phyloP scores from a whole-genome alignment of 2,113 vertebrate genomes.

The Muntiacus reevesi region DNA sequence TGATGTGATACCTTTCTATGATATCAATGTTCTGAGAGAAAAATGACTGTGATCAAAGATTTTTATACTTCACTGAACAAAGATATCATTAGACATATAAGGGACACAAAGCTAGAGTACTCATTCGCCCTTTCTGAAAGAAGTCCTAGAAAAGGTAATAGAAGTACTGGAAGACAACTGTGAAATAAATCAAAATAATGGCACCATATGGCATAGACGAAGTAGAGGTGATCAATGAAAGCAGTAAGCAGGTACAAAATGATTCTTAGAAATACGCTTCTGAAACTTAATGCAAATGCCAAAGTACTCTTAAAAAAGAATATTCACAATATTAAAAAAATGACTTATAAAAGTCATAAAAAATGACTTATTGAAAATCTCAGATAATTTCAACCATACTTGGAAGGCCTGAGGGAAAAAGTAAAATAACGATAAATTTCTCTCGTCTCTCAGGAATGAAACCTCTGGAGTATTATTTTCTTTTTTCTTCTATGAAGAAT shows the following conservation, averaged over 20 bases:
- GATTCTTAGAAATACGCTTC: not conserved
- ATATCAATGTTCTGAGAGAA: not conserved
- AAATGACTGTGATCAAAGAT: not conserved
- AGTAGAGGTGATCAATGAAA: not conserved
- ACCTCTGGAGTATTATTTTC: not conserved
- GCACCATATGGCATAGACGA: not conserved
- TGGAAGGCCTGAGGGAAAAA: not conserved
- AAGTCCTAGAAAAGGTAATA: not conserved
- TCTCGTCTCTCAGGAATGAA: not conserved
- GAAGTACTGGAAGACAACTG: not conserved
- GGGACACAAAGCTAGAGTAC: not conserved
- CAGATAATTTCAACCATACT: not conserved
- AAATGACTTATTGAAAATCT: not conserved
- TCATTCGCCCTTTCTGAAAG: not conserved
- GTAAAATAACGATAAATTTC: not conserved
- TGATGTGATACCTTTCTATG: not conserved
- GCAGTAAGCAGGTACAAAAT: not conserved
- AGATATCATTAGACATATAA: not conserved
- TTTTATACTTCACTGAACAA: not conserved
- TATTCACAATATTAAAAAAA: not conserved
- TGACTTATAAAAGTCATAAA: not conserved
- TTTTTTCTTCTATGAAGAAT: not conserved
- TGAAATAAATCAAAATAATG: not conserved
- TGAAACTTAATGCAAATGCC: not conserved
- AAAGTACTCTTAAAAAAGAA: not conserved